phyloP scores from a whole-genome alignment of 2,113 vertebrate genomes.

The Nematolebias whitei region DNA sequence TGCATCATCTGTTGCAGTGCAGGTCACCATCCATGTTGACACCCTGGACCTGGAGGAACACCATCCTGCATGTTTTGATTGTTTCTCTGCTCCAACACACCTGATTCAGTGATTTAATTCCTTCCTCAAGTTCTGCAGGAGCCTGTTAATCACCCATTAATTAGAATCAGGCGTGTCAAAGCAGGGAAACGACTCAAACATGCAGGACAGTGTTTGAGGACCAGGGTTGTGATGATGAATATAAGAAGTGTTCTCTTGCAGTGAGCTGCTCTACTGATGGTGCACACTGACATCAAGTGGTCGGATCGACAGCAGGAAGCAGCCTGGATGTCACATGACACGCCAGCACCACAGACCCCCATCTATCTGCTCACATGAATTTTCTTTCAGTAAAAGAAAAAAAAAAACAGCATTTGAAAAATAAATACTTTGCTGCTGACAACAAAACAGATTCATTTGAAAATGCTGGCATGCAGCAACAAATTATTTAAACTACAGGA shows the following conservation, averaged over 20 bases:
- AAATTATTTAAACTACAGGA: too few species aligned
- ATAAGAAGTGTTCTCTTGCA: conserved; percentile 4
- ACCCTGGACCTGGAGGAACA: too few species aligned
- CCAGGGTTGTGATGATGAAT: conserved; percentile 15
- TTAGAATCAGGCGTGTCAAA: too few species aligned
- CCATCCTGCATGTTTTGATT: too few species aligned
- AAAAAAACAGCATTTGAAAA: too few species aligned
- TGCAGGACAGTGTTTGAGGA: too few species aligned
- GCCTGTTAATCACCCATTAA: too few species aligned
- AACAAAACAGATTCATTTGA: background rate
- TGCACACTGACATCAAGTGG: conserved; percentile 73
- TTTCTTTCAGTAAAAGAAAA: too few species aligned
- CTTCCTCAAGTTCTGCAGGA: too few species aligned
- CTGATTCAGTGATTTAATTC: too few species aligned
- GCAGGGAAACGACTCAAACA: too few species aligned
- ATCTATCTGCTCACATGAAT: background rate
- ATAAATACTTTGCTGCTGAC: background rate
- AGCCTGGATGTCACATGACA: background rate
- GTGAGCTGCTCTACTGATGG: conserved; percentile 29
- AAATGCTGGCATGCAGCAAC: background rate
- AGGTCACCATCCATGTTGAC: background rate
- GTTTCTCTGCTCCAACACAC: too few species aligned
- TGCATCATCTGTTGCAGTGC: background rate
- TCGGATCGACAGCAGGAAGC: conserved; percentile 43
- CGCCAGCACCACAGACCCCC: background rate